Evolutionary conservation across 1,140 invertebrate species (phyloP), one percentile per base, ranked within the genome.

Genomic region (Euwallacea fornicatus): DNA sequence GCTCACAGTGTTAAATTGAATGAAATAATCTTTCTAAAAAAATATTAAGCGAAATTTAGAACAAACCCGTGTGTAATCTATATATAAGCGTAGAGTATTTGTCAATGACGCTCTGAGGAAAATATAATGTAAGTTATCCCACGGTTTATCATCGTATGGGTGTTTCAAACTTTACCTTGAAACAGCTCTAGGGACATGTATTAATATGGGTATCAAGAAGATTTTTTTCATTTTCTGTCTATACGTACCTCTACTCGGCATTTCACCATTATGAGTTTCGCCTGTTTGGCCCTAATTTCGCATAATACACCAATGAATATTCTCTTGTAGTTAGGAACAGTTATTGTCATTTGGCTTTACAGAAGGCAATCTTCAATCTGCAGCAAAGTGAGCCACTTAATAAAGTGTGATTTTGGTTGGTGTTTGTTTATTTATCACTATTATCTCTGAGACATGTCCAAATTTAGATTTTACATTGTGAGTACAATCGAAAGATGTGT

Each of bases 101-200:
- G 46, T 54, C 21, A 6, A 64, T 64, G 62, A 42, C 53, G 8
- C 33, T 15, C 42, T 41, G 50, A 64, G 41, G 50, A 9, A 16
- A 47, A 64, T 50, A 64, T 21, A 33, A 41, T 11, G 62, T 64
- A 64, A 64, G 62, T 64, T 33, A n/a, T 50, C 46, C 46, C 9
- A 10, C 9, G 9, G 16, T 56, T 56, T 46, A 63, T 7, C n/a
- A 4, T 44, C 11, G n/a, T 7, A 16, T 63, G 42, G 13, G 42
- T 63, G 60, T 63, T 63, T 63, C 15, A 42, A 63, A 46, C 2
- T 44, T 60, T 60, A 60, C 16, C 41, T 60, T 60, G 41, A 60
- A 60, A 60, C 58, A 42, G 21, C 8, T 41, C 16, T 41, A 11
- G 13, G 7, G 42, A 15, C 10, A 42, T 60, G 41, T 60, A 42